Evolutionary conservation across 2,888 invertebrate species (phyloP).

Genomic region (Thereva unica): DNA sequence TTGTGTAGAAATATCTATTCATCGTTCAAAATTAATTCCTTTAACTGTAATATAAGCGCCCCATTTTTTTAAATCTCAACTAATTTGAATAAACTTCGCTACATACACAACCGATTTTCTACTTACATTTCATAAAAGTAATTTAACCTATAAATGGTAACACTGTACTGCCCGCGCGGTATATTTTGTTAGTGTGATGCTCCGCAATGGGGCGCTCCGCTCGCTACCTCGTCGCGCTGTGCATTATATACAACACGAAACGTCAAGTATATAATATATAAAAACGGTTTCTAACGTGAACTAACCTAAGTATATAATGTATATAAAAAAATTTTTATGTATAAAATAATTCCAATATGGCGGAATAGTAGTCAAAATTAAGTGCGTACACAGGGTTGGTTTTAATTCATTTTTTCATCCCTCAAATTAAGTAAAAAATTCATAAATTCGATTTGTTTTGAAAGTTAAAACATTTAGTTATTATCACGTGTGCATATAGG

Average conservation of each 20-base stretch:
- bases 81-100: too few species aligned
- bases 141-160: too few species aligned
- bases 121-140: too few species aligned
- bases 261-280: conserved; percentile 29
- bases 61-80: too few species aligned
- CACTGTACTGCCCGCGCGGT: too few species aligned
- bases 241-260: conserved; percentile 19
- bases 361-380: conserved; percentile 42
- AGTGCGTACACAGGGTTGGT: conserved; percentile 35
- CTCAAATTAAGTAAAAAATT: conserved; percentile 6
- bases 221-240: conserved; percentile 2
- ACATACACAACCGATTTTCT: too few species aligned
- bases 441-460: conserved; percentile 36
- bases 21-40: too few species aligned
- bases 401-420: conserved; percentile 29
- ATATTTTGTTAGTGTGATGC: conserved; percentile 9
- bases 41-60: too few species aligned
- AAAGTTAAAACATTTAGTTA: conserved; percentile 3
- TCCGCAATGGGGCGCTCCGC: conserved; percentile 29
- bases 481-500: conserved; percentile 23
- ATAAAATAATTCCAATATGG: conserved; percentile 44
- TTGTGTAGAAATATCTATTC: too few species aligned
- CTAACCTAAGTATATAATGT: conserved; percentile 22
- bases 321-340: conserved; percentile 36
- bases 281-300: conserved; percentile 35